Conservation (phyloP, 2,888 invertebrate genomes). For the Cistogaster globosa region DNA sequence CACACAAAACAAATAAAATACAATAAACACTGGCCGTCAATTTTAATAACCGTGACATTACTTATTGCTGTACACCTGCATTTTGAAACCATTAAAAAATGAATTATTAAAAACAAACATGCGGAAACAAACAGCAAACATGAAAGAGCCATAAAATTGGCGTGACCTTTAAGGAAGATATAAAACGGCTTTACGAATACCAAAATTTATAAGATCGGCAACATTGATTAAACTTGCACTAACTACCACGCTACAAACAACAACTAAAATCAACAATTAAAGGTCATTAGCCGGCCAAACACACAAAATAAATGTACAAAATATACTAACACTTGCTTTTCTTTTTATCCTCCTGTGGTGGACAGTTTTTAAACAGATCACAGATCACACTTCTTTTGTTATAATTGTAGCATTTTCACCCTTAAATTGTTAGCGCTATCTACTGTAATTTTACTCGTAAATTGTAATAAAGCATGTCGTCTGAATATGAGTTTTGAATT, state of each 20-base stretch:
- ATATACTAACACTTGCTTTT: constrained; percentile 7
- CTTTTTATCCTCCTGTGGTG: background rate
- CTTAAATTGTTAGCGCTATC: constrained; percentile 41
- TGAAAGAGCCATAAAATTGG: constrained; percentile 70
- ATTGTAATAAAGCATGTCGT: background rate
- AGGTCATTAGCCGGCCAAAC: constrained; percentile 69
- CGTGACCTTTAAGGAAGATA: constrained; percentile 71
- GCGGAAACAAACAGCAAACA: constrained; percentile 20
- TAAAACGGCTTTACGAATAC: constrained; percentile 41
- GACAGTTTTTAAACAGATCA: constrained; percentile 7
- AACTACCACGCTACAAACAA: constrained; percentile 9
- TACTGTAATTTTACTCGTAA: no score
- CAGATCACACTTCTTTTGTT: background rate
- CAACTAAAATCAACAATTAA: constrained; percentile 73
- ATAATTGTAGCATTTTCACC: constrained; percentile 24
- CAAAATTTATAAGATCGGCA: constrained; percentile 55
- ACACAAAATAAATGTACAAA: background rate
- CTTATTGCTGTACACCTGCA: constrained; percentile 72
- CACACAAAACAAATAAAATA: background rate
- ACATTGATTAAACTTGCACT: constrained; percentile 46
- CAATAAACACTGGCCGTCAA: constrained; percentile 10
- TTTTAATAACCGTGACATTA: constrained; percentile 70
- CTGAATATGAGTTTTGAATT: constrained; percentile 33
- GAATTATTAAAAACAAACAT: constrained; percentile 47
- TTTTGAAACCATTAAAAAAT: constrained; percentile 38